phyloP scores from a whole-genome alignment of 1,140 invertebrate genomes.

The Drosophila guanche region DNA sequence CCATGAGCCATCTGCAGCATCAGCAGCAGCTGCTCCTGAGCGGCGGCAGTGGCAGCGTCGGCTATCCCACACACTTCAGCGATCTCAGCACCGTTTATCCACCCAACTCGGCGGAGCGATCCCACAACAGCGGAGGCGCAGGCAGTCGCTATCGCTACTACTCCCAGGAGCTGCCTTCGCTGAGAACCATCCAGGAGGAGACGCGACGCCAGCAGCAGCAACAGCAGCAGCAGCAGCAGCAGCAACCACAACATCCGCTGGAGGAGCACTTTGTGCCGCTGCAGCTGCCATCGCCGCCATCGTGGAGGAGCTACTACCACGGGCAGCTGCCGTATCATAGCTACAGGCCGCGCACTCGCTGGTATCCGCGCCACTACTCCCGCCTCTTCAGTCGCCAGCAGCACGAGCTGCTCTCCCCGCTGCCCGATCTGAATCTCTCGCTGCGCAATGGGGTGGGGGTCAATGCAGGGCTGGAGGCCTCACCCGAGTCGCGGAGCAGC shows the following conservation, averaged over 20 bases:
- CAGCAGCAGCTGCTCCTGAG: constrained; percentile 73
- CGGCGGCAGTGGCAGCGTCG: constrained; percentile 24
- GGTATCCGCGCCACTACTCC: constrained; percentile 86
- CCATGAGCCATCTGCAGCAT: constrained; percentile 76
- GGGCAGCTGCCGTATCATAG: constrained; percentile 83
- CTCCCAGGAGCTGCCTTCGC: constrained; percentile 89
- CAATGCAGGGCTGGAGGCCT: constrained; percentile 86
- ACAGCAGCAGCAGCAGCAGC: constrained; percentile 38
- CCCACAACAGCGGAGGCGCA: constrained; percentile 85
- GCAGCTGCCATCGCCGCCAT: constrained; percentile 85
- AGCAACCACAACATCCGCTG: constrained; percentile 39
- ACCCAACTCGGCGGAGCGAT: constrained; percentile 90
- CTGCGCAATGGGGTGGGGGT: constrained; percentile 69
- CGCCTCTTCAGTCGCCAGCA: constrained; percentile 86
- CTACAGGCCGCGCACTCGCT: constrained; percentile 84
- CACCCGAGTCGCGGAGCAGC: constrained; percentile 93
- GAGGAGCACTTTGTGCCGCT: constrained; percentile 86
- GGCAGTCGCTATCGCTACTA: constrained; percentile 87
- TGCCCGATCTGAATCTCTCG: constrained; percentile 84
- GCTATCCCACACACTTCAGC: constrained; percentile 88
- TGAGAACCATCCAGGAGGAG: constrained; percentile 90
- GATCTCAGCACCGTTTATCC: constrained; percentile 94
- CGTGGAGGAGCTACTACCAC: constrained; percentile 82
- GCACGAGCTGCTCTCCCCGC: constrained; percentile 86
- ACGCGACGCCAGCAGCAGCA: constrained; percentile 80